A percentile compares a stretch with the other conserved stretches of the same genome.
Conservation (phyloP, 2,797 vertebrate species). For the Mus spretus region DNA sequence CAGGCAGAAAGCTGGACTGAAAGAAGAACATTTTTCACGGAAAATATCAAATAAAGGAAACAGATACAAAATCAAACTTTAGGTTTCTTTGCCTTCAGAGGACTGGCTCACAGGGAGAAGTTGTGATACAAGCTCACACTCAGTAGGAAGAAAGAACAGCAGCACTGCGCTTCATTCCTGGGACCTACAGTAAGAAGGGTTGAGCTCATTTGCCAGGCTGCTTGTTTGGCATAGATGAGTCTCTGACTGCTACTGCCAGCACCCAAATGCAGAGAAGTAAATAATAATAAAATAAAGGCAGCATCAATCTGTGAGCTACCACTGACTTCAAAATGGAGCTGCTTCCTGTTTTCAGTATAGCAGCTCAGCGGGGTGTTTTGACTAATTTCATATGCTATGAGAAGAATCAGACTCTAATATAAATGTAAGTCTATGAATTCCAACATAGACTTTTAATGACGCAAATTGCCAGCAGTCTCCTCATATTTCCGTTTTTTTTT, state of each 20-base stretch:
- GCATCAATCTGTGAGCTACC: no score
- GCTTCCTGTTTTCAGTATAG: not conserved
- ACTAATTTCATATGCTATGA: not conserved
- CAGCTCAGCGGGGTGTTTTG: not conserved
- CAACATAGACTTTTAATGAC: not conserved
- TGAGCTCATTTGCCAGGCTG: not conserved
- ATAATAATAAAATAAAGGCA: not conserved
- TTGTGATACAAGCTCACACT: slow-evolving; percentile 28
- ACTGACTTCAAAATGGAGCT: not conserved
- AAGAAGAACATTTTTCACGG: not conserved
- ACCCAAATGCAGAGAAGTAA: not conserved
- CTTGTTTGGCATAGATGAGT: not conserved
- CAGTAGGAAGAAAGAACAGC: not conserved
- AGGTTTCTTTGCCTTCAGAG: slow-evolving; percentile 11
- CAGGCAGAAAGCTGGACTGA: not conserved
- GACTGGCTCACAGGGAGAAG: slow-evolving; percentile 37
- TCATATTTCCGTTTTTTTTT: no score
- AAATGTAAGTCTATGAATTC: not conserved
- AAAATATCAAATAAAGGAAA: slow-evolving; percentile 59
- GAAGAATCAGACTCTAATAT: not conserved
- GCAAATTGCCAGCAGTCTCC: not conserved
- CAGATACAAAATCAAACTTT: slow-evolving; percentile 38
- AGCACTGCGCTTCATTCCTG: not conserved
- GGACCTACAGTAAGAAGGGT: not conserved
- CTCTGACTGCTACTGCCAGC: not conserved